These are phyloP conservation scores for Cantharis lateralis DNA, from an alignment of 2,888 invertebrate genomes.

Conservation along the genomic window DNA sequence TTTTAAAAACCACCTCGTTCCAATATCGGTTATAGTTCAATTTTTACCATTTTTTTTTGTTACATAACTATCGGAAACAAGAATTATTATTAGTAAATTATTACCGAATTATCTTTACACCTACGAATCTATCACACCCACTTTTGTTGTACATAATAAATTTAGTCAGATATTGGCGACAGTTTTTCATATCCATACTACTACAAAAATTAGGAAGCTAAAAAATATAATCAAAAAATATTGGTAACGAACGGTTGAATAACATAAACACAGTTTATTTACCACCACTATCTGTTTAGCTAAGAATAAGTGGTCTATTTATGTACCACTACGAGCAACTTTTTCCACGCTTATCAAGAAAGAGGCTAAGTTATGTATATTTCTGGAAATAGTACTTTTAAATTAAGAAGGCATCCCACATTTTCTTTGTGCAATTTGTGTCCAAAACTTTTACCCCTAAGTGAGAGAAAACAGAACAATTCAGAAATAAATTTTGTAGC, in stretches of 20 bases:
- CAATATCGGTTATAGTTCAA: neutral
- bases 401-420: neutral
- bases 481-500: neutral
- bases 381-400: neutral
- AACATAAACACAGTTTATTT: neutral
- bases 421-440: neutral
- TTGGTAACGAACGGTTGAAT: neutral
- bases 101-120: conserved; percentile 11
- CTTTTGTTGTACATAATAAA: neutral
- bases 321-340: neutral
- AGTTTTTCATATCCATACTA: neutral
- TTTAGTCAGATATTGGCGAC: neutral
- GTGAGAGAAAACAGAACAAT: neutral
- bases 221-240: neutral
- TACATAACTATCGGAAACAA: neutral
- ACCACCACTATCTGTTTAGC: neutral
- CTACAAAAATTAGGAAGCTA: neutral
- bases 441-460: neutral
- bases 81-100: conserved; percentile 6
- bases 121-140: conserved; percentile 8
- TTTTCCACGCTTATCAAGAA: neutral
- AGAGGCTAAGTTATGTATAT: neutral
- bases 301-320: neutral
- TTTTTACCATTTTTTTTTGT: neutral
- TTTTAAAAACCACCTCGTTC: neutral